Conservation (phyloP, 2,888 invertebrate genomes). For the Isotomurus palustris region DNA sequence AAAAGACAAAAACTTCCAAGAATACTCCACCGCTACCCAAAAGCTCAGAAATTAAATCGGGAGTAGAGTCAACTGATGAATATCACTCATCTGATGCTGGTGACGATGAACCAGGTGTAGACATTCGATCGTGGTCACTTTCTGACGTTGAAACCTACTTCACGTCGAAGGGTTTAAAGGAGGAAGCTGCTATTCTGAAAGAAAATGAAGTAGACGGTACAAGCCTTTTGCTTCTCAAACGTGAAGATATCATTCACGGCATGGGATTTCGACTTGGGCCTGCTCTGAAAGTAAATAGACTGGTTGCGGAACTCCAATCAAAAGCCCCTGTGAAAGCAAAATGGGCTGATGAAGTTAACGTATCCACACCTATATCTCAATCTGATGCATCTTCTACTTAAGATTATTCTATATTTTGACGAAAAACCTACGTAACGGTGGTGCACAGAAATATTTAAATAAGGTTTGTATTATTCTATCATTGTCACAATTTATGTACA, state of each 20-base stretch:
- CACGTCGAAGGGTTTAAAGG: constrained; percentile 65
- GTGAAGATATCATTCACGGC: constrained; percentile 76
- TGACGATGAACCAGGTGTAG: constrained; percentile 10
- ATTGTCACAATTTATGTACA: background rate
- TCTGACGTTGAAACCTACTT: constrained; percentile 69
- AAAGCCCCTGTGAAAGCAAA: constrained; percentile 53
- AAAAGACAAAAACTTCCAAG: no score
- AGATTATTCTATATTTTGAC: background rate
- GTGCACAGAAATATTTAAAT: background rate
- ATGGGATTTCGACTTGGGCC: constrained; percentile 76
- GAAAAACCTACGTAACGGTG: no score
- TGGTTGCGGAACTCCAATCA: constrained; percentile 76
- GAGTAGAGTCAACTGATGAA: no score
- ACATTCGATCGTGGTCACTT: constrained; percentile 26
- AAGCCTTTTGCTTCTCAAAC: constrained; percentile 74
- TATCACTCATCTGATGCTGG: background rate
- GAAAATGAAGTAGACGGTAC: constrained; percentile 91
- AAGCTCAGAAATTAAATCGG: no score
- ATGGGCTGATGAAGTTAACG: constrained; percentile 1
- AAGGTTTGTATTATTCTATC: background rate
- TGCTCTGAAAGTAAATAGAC: constrained; percentile 75
- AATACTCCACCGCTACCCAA: no score
- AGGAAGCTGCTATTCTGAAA: constrained; percentile 73
- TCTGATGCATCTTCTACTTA: background rate
- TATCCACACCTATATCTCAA: background rate